phyloP scores from a whole-genome alignment of 2,797 vertebrate species.

The Xenops minutus region DNA sequence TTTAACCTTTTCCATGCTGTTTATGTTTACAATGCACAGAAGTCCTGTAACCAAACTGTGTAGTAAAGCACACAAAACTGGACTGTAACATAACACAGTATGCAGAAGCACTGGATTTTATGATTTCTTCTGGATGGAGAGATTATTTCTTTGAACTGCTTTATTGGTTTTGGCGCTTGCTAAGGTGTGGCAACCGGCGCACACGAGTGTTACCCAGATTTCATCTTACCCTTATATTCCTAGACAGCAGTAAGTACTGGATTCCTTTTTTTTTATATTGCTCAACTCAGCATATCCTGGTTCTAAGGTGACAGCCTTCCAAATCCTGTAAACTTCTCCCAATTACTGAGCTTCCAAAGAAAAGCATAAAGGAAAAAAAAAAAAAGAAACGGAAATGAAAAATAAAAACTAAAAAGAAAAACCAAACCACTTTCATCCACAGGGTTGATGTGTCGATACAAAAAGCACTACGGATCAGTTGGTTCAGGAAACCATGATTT shows the following conservation, averaged over 20 bases:
- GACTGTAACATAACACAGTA: conserved; percentile 83
- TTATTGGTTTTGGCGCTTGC: conserved; percentile 73
- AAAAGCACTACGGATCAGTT: conserved; percentile 54
- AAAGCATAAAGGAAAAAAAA: background rate
- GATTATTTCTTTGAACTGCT: conserved; percentile 69
- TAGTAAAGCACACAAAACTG: conserved; percentile 88
- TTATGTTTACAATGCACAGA: conserved; percentile 99
- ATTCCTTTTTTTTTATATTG: conserved; percentile 68
- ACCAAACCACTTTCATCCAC: conserved; percentile 51
- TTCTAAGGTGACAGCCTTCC: conserved; percentile 68
- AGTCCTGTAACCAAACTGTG: conserved; percentile 92
- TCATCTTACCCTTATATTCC: conserved; percentile 52
- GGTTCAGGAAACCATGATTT: conserved; percentile 52
- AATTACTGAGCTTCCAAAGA: conserved; percentile 57
- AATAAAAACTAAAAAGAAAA: background rate
- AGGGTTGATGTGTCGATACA: conserved; percentile 66
- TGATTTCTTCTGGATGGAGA: conserved; percentile 65
- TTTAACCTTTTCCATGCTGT: conserved; percentile 99
- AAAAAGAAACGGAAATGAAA: fast-evolving
- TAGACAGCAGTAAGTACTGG: conserved; percentile 75
- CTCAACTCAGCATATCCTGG: conserved; percentile 59
- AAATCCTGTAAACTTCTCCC: conserved; percentile 62
- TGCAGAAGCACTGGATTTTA: conserved; percentile 79
- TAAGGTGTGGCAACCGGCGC: conserved; percentile 73
- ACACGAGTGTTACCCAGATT: conserved; percentile 51